Conservation (phyloP, 2,797 vertebrate species). For the Peromyscus eremicus region DNA sequence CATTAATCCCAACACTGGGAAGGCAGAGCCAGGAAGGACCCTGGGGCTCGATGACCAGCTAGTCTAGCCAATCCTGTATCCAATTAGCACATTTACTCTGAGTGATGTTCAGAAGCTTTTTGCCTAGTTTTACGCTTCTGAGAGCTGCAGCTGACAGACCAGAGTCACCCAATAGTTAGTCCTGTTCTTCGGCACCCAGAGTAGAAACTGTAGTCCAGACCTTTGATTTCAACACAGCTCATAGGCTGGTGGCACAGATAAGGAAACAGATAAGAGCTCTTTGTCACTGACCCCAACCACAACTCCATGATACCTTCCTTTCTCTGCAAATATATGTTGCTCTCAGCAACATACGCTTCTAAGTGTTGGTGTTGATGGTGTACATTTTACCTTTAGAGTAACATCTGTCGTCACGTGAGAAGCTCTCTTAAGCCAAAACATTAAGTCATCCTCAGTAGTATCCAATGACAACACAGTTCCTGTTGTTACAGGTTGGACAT, state of each 20-base stretch:
- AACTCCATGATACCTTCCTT: not conserved
- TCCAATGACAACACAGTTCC: not conserved
- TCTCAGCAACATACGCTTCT: conserved; percentile 18
- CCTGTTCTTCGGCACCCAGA: not conserved
- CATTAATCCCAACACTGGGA: not conserved
- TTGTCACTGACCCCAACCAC: not conserved
- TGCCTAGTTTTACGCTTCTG: conserved; percentile 24
- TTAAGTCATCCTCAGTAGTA: not conserved
- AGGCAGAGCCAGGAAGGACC: not conserved
- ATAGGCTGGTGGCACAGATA: not conserved
- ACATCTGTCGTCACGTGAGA: not conserved
- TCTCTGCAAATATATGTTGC: not conserved
- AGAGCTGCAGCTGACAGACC: not conserved
- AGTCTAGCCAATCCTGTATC: not conserved
- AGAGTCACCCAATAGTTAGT: not conserved
- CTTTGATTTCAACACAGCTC: not conserved
- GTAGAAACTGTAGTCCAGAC: conserved; percentile 13
- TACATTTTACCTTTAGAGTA: not conserved
- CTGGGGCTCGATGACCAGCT: not conserved
- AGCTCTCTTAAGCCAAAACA: not conserved
- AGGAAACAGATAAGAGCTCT: conserved; percentile 18
- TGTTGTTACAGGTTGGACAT: not conserved
- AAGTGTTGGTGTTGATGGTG: not conserved
- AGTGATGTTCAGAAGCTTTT: not conserved
- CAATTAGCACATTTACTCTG: conserved; percentile 31